phyloP scores from a whole-genome alignment of 2,113 vertebrate genomes.

The Apodemus sylvaticus region DNA sequence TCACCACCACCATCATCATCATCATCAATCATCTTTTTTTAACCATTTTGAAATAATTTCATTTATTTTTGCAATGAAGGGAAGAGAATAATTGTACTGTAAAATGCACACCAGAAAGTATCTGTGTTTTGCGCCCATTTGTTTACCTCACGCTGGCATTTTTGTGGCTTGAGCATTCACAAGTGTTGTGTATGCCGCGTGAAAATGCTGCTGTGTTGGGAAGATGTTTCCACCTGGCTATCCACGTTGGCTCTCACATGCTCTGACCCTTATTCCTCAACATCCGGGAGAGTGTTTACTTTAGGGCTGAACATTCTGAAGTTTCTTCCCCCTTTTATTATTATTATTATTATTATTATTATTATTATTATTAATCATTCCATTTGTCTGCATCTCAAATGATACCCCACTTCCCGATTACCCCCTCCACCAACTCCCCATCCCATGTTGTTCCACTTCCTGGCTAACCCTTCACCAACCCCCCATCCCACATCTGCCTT shows the following conservation, averaged over 20 bases:
- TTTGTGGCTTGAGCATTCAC: neutral
- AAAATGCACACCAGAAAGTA: accelerated
- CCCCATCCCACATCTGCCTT: no score
- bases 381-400: no score
- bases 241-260: no score
- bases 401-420: no score
- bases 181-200: no score
- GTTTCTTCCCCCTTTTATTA: no score
- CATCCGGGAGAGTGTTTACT: neutral
- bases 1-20: no score
- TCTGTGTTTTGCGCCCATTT: neutral
- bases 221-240: neutral
- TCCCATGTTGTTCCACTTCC: no score
- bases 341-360: no score
- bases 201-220: neutral
- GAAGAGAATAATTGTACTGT: neutral
- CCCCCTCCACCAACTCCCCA: no score
- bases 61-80: neutral
- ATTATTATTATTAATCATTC: no score
- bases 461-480: no score
- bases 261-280: neutral
- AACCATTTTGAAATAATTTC: neutral
- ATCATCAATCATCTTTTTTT: neutral
- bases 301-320: neutral
- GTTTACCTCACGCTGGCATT: neutral